A percentile compares a stretch with the other conserved stretches of the same genome.
Evolutionary conservation across 2,797 vertebrate species (phyloP).

Genomic region (Rhynchotus rufescens): DNA sequence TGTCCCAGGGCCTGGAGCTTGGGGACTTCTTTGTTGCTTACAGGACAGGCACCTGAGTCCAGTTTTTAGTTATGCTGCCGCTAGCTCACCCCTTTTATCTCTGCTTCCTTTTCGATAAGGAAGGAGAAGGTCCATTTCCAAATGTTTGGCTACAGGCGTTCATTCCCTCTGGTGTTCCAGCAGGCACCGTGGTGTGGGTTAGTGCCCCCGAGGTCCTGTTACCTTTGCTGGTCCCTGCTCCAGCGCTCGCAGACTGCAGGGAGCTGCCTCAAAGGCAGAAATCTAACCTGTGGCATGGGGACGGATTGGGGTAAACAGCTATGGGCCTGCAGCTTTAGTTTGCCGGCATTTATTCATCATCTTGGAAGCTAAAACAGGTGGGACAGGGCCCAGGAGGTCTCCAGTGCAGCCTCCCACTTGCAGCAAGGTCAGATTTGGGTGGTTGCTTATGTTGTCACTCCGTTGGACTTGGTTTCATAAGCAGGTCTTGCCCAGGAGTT

Average conservation of each 20-base stretch:
- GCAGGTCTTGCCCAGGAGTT: background rate
- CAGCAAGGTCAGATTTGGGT: background rate
- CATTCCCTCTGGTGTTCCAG: background rate
- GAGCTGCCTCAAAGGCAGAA: background rate
- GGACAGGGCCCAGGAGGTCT: background rate
- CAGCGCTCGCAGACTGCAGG: rapidly evolving
- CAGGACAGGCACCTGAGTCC: background rate
- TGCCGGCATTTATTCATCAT: background rate
- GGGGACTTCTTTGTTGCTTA: background rate
- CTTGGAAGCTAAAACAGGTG: background rate
- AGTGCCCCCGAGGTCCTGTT: background rate
- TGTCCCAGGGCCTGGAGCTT: rapidly evolving
- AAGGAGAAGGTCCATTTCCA: background rate
- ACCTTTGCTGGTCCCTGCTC: background rate
- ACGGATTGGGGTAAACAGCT: background rate
- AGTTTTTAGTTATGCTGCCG: background rate
- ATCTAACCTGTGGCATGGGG: background rate
- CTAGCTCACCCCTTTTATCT: background rate
- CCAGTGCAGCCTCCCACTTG: background rate
- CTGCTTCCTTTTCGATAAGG: background rate
- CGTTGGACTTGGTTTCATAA: rapidly evolving
- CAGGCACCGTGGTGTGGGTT: background rate
- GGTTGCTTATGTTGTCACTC: background rate
- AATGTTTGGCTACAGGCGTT: background rate
- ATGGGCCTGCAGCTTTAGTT: background rate